Evolutionary conservation across 2,888 invertebrate species (phyloP), one percentile per base, ranked within the genome.

Genomic region (Philereme transversata): DNA sequence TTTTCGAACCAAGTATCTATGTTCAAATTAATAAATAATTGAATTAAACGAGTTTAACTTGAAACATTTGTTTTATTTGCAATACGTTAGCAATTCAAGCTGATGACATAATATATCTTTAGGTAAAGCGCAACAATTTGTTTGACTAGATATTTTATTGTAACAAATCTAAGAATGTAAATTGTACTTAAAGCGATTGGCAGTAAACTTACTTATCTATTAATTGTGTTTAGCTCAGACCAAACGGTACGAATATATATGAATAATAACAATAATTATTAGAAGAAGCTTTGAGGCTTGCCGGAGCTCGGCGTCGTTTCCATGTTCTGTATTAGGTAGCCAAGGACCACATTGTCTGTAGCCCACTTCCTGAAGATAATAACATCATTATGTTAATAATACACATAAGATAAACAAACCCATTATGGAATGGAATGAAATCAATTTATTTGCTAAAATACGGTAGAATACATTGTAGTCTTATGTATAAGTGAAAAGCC

Each of bases 291-390:
- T 58, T 2, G 58, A 9, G 10, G 11, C 6, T 6, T n/a, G 41
- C 57, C 44, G 55, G 10, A 46, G 40, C 59, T 58, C 36, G 38
- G 74, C 69, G n/a, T 58, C 60, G 49, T 74, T 74, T 60, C 71
- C 66, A 10, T 67, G 68, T 58, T 82, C 76, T 0, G 79, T 76
- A 52, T 91, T 82, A 0, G 91, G 89, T 0, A 87, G 67, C 91
- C 91, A 92, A 0, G 86, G 84, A 0, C 88, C 90, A 68, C 91
- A 92, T 58, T 92, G 91, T 51, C 91, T 77, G 73, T 92, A 92
- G n/a, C 90, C 91, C 10, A 65, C 74, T 66, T 92, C 91, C 91
- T 92, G 80, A 4, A 77, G 78, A 57, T n/a, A 64, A 5, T 10
- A 43, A 45, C 33, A 34, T 5, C 10, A 22, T 45, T 4, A 5